These are phyloP conservation scores for Catharus fuscescens DNA, from an alignment of 2,113 vertebrate genomes.

Conservation along the genomic window DNA sequence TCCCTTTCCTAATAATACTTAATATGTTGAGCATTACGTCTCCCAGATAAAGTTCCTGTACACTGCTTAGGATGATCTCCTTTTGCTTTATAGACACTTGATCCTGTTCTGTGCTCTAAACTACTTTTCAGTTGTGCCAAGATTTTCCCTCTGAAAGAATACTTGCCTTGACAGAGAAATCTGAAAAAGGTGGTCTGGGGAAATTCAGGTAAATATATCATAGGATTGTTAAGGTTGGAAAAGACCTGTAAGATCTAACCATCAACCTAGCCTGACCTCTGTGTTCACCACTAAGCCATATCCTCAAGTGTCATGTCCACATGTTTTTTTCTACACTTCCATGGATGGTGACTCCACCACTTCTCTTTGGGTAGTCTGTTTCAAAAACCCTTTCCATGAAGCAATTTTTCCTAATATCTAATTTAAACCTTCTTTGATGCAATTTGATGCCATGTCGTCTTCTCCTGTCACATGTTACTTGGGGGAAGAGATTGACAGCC, in stretches of 20 bases:
- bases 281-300: neutral
- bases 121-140: neutral
- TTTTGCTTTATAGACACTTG: neutral
- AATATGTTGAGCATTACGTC: neutral
- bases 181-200: neutral
- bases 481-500: too few species aligned
- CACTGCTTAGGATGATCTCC: neutral
- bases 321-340: fast-evolving
- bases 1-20: neutral
- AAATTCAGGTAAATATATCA: neutral
- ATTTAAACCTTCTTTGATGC: neutral
- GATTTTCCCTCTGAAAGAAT: neutral
- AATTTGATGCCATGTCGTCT: neutral
- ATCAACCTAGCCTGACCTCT: neutral
- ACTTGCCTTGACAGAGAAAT: neutral
- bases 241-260: neutral
- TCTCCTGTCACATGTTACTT: neutral
- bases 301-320: neutral
- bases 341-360: neutral
- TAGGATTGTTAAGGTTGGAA: neutral
- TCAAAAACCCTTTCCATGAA: neutral
- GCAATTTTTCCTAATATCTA: neutral
- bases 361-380: neutral
- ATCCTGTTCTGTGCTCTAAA: neutral
- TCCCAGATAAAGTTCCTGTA: neutral